These are phyloP conservation scores for Zaprionus vittiger DNA, from an alignment of 1,140 invertebrate species.

Conservation along the genomic window DNA sequence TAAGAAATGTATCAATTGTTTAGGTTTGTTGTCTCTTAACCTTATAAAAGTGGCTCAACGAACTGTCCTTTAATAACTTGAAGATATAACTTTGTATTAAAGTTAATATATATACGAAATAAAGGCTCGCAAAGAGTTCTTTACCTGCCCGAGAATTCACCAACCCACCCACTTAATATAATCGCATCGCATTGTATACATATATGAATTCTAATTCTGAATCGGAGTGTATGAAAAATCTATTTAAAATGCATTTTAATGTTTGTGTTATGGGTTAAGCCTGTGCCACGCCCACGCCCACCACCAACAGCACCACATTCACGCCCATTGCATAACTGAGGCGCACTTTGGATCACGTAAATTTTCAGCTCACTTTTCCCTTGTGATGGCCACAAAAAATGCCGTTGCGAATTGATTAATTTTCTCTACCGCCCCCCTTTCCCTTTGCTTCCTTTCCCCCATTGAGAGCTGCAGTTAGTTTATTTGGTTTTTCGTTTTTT, in stretches of 20 bases:
- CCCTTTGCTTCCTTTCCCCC: constrained; percentile 1
- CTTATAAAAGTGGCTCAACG: too few species aligned
- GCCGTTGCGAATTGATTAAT: constrained; percentile 67
- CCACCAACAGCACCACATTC: neutral
- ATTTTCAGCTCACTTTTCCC: constrained; percentile 17
- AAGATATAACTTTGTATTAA: too few species aligned
- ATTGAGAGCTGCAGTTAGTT: neutral
- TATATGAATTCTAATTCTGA: constrained; percentile 2
- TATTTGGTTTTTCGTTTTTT: neutral
- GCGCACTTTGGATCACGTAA: constrained; percentile 5
- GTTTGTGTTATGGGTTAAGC: constrained; percentile 35
- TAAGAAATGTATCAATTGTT: too few species aligned
- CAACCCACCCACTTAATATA: neutral
- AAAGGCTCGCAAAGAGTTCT: too few species aligned
- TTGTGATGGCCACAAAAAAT: constrained; percentile 59
- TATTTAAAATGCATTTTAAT: constrained; percentile 78
- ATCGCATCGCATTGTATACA: neutral
- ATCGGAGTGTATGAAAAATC: constrained; percentile 3
- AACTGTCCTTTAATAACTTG: too few species aligned
- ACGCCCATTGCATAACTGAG: constrained; percentile 8
- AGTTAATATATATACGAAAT: too few species aligned
- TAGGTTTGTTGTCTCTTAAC: too few species aligned
- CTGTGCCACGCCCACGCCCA: constrained; percentile 44
- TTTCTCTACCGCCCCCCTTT: constrained; percentile 29
- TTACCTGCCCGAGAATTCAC: too few species aligned